Evolutionary conservation across 2,113 vertebrate genomes (phyloP).

Genomic region (Todiramphus saurophagus): DNA sequence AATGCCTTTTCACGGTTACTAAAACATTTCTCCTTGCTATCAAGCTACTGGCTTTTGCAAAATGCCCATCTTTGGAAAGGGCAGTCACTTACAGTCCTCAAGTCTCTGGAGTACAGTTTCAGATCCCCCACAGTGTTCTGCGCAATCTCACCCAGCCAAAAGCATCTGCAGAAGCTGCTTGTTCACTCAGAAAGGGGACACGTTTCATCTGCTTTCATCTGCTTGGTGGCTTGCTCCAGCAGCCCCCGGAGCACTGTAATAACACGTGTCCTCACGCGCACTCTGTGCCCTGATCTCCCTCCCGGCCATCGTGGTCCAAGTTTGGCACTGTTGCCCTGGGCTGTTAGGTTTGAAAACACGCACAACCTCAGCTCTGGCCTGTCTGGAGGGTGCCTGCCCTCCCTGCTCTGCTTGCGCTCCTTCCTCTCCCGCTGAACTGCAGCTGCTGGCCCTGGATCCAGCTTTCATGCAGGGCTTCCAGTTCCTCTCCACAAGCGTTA

Average conservation of each 20-base stretch:
- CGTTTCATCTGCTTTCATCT: neutral
- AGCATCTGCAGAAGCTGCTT: neutral
- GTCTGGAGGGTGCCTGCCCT: neutral
- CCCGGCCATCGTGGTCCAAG: neutral
- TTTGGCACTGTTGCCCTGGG: neutral
- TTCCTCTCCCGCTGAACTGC: neutral
- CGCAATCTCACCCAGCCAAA: neutral
- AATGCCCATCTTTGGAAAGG: neutral
- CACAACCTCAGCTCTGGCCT: neutral
- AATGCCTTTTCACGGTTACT: neutral
- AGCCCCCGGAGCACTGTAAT: neutral
- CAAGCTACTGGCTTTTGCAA: neutral
- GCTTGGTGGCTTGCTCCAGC: neutral
- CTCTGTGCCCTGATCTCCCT: neutral
- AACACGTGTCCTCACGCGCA: rapidly evolving
- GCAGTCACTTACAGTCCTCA: neutral
- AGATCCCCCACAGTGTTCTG: neutral
- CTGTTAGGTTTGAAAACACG: neutral
- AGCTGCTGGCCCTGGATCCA: neutral
- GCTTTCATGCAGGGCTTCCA: neutral
- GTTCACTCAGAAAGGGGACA: rapidly evolving
- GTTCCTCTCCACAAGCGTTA: neutral
- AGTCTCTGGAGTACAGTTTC: neutral
- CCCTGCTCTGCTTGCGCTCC: rapidly evolving
- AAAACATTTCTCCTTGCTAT: neutral